A percentile compares a stretch with the other conserved stretches of the same genome.
These are phyloP conservation scores for Sebastolobus alascanus DNA, from an alignment of 2,797 vertebrate genomes.

Conservation along the genomic window DNA sequence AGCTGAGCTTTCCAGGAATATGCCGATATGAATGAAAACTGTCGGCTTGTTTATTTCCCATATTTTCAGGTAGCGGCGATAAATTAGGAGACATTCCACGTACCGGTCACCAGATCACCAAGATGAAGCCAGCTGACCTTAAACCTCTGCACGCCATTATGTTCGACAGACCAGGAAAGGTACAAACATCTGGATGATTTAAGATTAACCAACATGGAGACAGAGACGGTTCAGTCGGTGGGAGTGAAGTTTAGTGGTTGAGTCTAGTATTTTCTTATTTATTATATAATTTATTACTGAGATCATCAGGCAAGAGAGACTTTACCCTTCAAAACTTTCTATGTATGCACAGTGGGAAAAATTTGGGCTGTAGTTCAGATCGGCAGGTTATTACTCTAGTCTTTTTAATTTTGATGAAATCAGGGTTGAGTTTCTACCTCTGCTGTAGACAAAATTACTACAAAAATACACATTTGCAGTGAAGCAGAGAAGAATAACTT, in stretches of 20 bases:
- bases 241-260: neutral
- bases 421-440: neutral
- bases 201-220: neutral
- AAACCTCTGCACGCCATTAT: constrained; percentile 94
- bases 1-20: rapidly evolving
- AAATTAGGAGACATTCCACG: constrained; percentile 96
- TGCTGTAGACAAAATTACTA: neutral
- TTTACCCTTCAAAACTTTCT: neutral
- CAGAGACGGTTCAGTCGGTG: neutral
- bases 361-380: neutral
- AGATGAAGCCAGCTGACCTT: constrained; percentile 93
- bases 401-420: neutral
- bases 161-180: constrained; percentile 95
- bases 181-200: constrained; percentile 71
- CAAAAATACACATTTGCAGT: neutral
- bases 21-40: neutral
- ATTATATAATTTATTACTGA: neutral
- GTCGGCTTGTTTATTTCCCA: neutral
- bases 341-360: neutral
- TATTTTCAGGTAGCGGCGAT: constrained; percentile 88
- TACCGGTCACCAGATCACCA: constrained; percentile 91
- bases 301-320: neutral
- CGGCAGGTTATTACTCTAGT: neutral
- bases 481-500: neutral
- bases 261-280: neutral